Evolutionary conservation across 2,888 invertebrate genomes (phyloP).

Genomic region (Stenotaenia linearis): DNA sequence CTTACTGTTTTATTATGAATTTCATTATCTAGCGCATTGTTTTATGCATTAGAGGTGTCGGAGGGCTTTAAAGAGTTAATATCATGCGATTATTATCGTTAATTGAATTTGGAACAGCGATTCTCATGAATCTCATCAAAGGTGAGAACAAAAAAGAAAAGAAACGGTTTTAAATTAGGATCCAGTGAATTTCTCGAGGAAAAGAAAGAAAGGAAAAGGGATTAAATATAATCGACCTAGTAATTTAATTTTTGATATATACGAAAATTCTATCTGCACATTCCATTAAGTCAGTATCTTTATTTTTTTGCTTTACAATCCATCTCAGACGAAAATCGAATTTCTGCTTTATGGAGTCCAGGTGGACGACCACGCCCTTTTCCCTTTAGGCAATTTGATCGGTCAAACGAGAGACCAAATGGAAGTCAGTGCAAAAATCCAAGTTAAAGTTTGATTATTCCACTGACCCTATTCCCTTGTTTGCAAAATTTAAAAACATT

Average conservation of each 20-base stretch:
- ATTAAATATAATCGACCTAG: neutral
- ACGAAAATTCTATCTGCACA: neutral
- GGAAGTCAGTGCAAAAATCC: neutral
- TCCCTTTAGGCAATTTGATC: neutral
- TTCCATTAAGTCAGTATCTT: neutral
- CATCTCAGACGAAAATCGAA: neutral
- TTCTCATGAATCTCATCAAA: neutral
- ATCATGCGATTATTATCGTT: neutral
- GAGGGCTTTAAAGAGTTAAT: neutral
- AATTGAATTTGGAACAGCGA: neutral
- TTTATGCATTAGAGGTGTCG: neutral
- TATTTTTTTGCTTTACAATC: neutral
- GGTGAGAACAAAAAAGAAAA: neutral
- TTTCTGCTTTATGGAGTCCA: neutral
- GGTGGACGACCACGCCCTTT: neutral
- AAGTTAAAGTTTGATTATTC: neutral
- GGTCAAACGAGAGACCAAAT: neutral
- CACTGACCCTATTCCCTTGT: neutral
- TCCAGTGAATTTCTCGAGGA: neutral
- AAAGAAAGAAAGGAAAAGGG: neutral
- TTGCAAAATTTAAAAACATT: neutral
- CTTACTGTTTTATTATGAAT: neutral
- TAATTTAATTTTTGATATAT: neutral
- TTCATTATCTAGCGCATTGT: neutral
- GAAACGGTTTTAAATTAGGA: neutral